Evolutionary conservation across 1,140 invertebrate species (phyloP).

Genomic region (Brachionus rotundiformis): DNA sequence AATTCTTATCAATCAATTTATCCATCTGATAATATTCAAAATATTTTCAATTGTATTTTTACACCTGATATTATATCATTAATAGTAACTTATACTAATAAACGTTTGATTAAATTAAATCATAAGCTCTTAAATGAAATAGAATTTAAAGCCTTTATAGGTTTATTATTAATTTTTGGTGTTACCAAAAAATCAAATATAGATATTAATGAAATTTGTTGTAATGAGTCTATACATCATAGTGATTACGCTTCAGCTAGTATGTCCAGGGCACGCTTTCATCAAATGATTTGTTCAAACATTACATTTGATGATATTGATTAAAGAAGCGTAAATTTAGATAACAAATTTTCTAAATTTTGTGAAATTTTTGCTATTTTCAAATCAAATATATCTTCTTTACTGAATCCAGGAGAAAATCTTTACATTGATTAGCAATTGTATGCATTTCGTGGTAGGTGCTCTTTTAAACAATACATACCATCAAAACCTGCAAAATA

Average conservation of each 20-base stretch:
- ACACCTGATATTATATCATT: too few relatives aligned
- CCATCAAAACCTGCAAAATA: not conserved
- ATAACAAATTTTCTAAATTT: slow-evolving; percentile 19
- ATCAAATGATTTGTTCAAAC: not conserved
- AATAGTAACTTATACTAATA: too few relatives aligned
- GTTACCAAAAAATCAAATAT: too few relatives aligned
- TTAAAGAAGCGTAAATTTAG: not conserved
- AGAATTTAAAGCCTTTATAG: too few relatives aligned
- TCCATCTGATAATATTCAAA: too few relatives aligned
- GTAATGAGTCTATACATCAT: not conserved
- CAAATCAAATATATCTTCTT: not conserved
- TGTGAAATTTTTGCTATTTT: not conserved
- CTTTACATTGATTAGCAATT: not conserved
- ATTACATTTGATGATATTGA: slow-evolving; percentile 17
- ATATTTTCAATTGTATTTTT: too few relatives aligned
- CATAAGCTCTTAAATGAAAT: too few relatives aligned
- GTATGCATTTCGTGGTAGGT: not conserved
- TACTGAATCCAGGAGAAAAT: not conserved
- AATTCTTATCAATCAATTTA: too few relatives aligned
- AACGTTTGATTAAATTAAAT: too few relatives aligned
- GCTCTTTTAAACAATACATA: slow-evolving; percentile 2
- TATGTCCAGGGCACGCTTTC: not conserved
- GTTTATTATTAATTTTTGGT: too few relatives aligned
- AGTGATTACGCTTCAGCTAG: not conserved
- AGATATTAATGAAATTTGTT: too few relatives aligned